These are phyloP conservation scores for Campoletis sonorensis DNA, from an alignment of 1,140 invertebrate genomes.

Conservation along the genomic window DNA sequence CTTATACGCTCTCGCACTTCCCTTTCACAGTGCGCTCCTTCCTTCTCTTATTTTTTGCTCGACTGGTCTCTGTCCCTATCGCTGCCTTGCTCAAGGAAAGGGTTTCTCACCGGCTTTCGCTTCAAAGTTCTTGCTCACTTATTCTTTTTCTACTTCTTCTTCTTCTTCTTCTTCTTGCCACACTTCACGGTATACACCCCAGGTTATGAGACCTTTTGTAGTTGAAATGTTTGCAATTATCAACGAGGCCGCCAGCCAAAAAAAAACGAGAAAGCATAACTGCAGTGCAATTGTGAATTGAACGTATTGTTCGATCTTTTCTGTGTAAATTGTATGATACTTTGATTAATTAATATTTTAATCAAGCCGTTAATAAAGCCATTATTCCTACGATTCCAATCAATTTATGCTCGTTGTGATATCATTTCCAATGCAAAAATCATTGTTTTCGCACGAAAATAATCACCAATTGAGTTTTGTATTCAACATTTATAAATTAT, in stretches of 20 bases:
- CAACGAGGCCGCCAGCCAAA: neutral
- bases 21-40: neutral
- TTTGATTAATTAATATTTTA: too few species aligned
- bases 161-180: neutral
- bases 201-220: constrained; percentile 7
- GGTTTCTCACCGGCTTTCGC: neutral
- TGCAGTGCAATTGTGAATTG: too few species aligned
- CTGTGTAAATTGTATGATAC: too few species aligned
- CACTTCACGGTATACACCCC: neutral
- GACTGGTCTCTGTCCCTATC: constrained; percentile 17
- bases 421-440: too few species aligned
- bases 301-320: too few species aligned
- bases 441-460: too few species aligned
- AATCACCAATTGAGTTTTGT: too few species aligned
- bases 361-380: too few species aligned
- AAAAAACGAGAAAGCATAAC: neutral
- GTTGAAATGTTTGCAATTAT: neutral
- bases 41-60: neutral
- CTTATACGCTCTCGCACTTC: neutral
- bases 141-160: neutral
- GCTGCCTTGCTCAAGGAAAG: neutral
- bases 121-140: constrained; percentile 16
- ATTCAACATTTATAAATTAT: too few species aligned
- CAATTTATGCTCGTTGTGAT: too few species aligned
- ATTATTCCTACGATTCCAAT: too few species aligned